Evolutionary conservation across 2,797 vertebrate genomes (phyloP).

Genomic region (Vespertilio murinus): DNA sequence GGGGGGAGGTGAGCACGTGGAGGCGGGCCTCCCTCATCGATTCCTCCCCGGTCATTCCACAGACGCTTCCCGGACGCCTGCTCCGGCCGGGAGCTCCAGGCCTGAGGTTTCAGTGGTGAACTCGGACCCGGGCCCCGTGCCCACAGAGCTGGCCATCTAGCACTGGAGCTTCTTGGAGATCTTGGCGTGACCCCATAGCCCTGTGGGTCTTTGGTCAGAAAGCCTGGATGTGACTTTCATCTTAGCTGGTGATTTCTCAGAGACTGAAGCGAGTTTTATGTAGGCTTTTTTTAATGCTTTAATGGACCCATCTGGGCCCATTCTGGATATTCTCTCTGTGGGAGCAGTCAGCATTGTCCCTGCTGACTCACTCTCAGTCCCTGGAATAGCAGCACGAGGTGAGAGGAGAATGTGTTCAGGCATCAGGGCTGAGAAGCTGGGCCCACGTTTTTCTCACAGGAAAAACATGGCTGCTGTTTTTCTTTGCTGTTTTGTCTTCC

Average conservation of each 20-base stretch:
- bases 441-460: conserved; percentile 57
- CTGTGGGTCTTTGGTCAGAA: background rate
- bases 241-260: background rate
- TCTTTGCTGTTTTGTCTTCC: background rate
- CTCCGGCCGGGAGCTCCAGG: background rate
- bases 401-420: conserved; percentile 57
- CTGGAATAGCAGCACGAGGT: conserved; percentile 61
- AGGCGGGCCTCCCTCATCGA: background rate
- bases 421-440: conserved; percentile 14
- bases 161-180: background rate
- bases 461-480: conserved; percentile 43
- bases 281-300: conserved; percentile 10
- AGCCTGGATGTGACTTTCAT: background rate
- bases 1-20: conserved; percentile 69
- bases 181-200: background rate
- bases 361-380: conserved; percentile 67
- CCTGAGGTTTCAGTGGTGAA: background rate
- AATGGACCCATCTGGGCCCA: conserved; percentile 14
- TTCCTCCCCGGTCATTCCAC: background rate
- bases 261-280: background rate
- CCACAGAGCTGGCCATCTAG: background rate
- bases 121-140: background rate
- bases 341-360: background rate
- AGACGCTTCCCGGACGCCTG: no score
- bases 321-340: conserved; percentile 13